Base-by-base conservation (phyloP, 1,140 invertebrate species). In the Adoxophyes honmai region DNA sequence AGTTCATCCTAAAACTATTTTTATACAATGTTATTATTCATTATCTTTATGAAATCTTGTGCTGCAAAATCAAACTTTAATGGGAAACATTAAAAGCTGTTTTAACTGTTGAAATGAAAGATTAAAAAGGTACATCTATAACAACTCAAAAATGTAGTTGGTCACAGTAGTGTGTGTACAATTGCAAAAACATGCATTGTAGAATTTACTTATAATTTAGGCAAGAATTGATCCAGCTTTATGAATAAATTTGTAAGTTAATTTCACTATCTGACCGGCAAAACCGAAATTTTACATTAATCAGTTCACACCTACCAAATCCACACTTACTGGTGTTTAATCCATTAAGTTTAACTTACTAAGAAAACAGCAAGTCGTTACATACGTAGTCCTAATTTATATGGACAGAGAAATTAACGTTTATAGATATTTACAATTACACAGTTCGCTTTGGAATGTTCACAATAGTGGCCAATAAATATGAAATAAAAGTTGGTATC, bases 1-100 rank as follows among this genome's bases (percentile, higher is more conserved):
- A 70, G 56, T 57, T 64, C 34, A 58, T 56, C 42, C 70, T 66
- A 71, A 68, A 36, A 53, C 64, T 68, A 70, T 66, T 48, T 67
- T 67, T 67, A 66, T 68, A 67, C 59, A 68, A 65, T 44, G 33
- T 58, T 57, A 61, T 71, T 6, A 28, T 28, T 28, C 2, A 6
- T 28, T 28, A 28, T 28, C 21, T 33, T 4, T 44, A 44, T 44
- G 13, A 39, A 1, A 15, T 28, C 0, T 48, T 48, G 21, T 48
- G 42, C 18, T 48, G 28, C n/a, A 5, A 42, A 28, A 2, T 28
- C 21, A 28, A 28, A 28, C 2, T n/a, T 6, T 28, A 28, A 28
- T 28, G 21, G 21, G n/a, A n/a, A n/a, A n/a, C n/a, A n/a, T n/a
- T n/a, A n/a, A n/a, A n/a, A n/a, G n/a, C n/a, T n/a, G n/a, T n/a